Percentiles rank a stretch among this genome's conserved stretches.
Conservation (phyloP, 2,113 vertebrate species). For the Corythornis madagascariensis region DNA sequence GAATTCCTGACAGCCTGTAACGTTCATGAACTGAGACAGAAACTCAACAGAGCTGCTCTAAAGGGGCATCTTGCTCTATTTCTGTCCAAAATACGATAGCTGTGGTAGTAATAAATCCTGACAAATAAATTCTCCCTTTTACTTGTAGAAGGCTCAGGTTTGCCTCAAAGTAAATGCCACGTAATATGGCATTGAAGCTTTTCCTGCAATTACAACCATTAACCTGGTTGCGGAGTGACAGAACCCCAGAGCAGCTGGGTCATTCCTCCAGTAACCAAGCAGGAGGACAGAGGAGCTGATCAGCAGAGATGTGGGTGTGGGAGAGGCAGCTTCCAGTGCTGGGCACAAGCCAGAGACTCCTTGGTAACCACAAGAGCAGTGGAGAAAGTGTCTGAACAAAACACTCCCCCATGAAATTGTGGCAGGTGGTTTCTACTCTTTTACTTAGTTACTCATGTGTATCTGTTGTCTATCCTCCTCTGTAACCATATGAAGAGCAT, state of each 20-base stretch:
- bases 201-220: neutral
- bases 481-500: slow-evolving; percentile 70
- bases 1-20: slow-evolving; percentile 22
- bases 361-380: neutral
- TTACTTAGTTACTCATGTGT: slow-evolving; percentile 42
- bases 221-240: neutral
- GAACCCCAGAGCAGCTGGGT: neutral
- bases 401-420: neutral
- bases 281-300: neutral
- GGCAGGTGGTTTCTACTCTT: slow-evolving; percentile 43
- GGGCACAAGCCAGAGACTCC: neutral
- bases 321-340: neutral
- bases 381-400: neutral
- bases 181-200: neutral
- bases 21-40: neutral
- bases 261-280: neutral
- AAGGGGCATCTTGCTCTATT: neutral
- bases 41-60: neutral
- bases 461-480: slow-evolving; percentile 56
- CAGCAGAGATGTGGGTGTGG: neutral
- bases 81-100: neutral
- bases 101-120: neutral
- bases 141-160: neutral
- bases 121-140: neutral
- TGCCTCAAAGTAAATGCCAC: neutral